Percentiles rank a stretch among this genome's conserved stretches.
These are phyloP conservation scores for Tapera naevia DNA, from an alignment of 2,797 vertebrate species.

Conservation along the genomic window DNA sequence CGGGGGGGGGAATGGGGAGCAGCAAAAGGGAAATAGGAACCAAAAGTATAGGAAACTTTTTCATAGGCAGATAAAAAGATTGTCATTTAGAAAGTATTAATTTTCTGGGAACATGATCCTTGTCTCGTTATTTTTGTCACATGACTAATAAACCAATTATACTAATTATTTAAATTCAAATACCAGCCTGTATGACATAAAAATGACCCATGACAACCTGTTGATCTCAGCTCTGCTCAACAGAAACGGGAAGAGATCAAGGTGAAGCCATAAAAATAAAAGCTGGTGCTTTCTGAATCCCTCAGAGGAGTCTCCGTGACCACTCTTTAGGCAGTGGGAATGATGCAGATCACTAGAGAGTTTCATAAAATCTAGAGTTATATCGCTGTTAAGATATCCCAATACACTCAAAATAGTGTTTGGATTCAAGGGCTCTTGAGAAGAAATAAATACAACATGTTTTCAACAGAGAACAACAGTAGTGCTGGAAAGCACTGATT, in stretches of 20 bases:
- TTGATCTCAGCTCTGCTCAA: background rate
- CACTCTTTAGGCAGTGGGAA: fast-evolving
- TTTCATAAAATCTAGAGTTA: background rate
- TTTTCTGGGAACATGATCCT: background rate
- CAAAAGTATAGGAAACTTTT: background rate
- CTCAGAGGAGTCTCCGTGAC: background rate
- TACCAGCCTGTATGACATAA: background rate
- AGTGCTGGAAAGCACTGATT: background rate
- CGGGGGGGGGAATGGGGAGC: no score
- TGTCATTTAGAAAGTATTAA: background rate
- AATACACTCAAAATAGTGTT: background rate
- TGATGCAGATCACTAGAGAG: background rate
- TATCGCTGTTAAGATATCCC: background rate
- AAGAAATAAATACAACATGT: background rate
- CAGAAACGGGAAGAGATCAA: background rate
- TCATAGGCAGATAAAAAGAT: background rate
- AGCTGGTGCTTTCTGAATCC: background rate
- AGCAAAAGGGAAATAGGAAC: background rate
- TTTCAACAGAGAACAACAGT: background rate
- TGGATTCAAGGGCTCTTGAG: background rate
- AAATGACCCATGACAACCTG: background rate
- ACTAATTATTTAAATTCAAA: background rate
- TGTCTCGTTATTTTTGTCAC: background rate
- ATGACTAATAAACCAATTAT: background rate
- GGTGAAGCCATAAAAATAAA: background rate